Evolutionary conservation across 2,113 vertebrate genomes (phyloP), one percentile per base, ranked within the genome.

Genomic region (Otocyon megalotis): DNA sequence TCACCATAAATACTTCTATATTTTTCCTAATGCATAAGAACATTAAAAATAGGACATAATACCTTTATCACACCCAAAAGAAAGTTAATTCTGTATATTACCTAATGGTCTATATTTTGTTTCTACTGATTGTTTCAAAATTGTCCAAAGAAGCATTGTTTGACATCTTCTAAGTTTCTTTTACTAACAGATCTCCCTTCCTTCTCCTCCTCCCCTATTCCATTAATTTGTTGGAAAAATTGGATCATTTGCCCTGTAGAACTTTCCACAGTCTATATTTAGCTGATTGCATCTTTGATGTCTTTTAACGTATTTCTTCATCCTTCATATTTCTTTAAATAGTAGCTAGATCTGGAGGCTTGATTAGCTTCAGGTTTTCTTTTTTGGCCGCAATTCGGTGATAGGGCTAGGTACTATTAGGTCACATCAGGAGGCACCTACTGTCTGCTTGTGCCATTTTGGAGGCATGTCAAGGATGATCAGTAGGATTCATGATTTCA

Each of bases 191-290:
- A 15, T 54, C 24, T 72, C 65, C n/a, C 28, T 90, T 93, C 71
- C 56, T 82, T n/a, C 50, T 30, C 30, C 43, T 54, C 88, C 28
- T 83, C 71, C 86, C 8, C 32, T 3, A 76, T 91, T 90, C 79
- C 63, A 93, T 96, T 95, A 67, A 91, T 84, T 95, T 96, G 60
- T 86, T 71, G 74, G 71, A 62, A 87, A 96, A 88, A 92, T 60
- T 80, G 69, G 67, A 79, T 95, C 83, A 93, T 76, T 90, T 84
- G 79, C 69, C 92, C 76, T 93, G 88, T 62, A 63, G 92, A 97
- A 96, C 80, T 96, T 97, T 97, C 72, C 60, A 58, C 32, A 87
- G 72, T 94, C 82, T 97, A 54, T 92, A 82, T 93, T 93, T 96
- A 96, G 90, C 76, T 50, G 67, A 90, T 90, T 77, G 65, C 74